A percentile compares a stretch with the other conserved stretches of the same genome.
Conservation (phyloP, 2,888 invertebrate species). For the Trichogramma evanescens region DNA sequence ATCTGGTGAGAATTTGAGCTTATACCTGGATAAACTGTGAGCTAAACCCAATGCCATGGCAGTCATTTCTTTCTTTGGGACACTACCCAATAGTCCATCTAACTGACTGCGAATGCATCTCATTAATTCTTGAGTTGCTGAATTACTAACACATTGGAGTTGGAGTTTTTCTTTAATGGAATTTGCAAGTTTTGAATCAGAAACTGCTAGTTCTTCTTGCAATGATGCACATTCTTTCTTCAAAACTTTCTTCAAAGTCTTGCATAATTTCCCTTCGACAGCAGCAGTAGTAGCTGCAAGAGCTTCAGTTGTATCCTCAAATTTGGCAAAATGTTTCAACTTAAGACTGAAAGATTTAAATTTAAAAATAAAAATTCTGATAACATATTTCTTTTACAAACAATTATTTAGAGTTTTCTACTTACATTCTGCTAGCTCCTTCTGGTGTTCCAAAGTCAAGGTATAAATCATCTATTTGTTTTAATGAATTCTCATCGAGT, state of each 20-base stretch:
- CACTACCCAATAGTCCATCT: slow-evolving; percentile 78
- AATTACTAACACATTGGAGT: slow-evolving; percentile 79
- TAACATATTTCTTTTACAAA: not conserved
- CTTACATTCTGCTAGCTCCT: slow-evolving; percentile 83
- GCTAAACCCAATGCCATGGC: slow-evolving; percentile 95
- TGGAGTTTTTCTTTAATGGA: slow-evolving; percentile 91
- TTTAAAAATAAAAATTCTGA: not conserved
- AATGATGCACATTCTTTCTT: slow-evolving; percentile 78
- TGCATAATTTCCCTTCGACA: slow-evolving; percentile 93
- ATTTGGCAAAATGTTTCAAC: slow-evolving; percentile 92
- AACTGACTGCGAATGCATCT: slow-evolving; percentile 91
- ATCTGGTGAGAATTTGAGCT: slow-evolving; percentile 97
- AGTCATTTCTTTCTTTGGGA: slow-evolving; percentile 86
- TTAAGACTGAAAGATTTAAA: slow-evolving; percentile 63
- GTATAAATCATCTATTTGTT: slow-evolving; percentile 84
- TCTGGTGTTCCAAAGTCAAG: slow-evolving; percentile 86
- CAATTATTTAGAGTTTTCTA: not conserved
- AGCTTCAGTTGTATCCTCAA: slow-evolving; percentile 93
- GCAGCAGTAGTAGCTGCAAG: slow-evolving; percentile 85
- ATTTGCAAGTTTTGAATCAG: slow-evolving; percentile 90
- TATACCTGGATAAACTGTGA: slow-evolving; percentile 87
- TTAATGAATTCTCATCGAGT: slow-evolving; percentile 84
- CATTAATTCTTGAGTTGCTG: slow-evolving; percentile 77
- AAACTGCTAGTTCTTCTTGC: slow-evolving; percentile 83
- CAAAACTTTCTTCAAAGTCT: slow-evolving; percentile 84